Base-by-base conservation (phyloP, 2,888 invertebrate species). In the Lithophane ornitopus region DNA sequence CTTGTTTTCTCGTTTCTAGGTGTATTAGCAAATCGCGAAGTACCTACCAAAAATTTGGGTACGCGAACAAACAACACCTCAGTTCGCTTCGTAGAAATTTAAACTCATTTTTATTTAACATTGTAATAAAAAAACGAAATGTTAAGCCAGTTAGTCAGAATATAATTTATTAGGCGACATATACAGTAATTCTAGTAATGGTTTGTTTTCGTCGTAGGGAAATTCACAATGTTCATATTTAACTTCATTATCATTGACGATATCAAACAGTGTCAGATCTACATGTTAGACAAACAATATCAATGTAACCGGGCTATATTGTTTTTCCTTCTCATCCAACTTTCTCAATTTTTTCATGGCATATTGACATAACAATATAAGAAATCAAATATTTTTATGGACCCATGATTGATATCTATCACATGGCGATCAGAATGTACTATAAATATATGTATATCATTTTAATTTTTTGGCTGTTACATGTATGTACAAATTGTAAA, bases 291-390 rank as follows among this genome's bases (percentile, higher is more conserved):
- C 85, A 85, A 87, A 84, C 85, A 87, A 73, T 80, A 84, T 85
- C 79, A 84, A 85, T 84, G 87, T 83, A 81, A 78, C 81, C 78
- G 77, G 75, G 80, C 89, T 90, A 90, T 86, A 91, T 94, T 94
- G 93, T 85, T 94, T 94, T 94, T 94, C 94, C 94, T 94, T 94
- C 94, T 88, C 90, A 90, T 88, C 68, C 85, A 78, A 78, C 19
- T 7, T 12, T 46, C 16, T 34, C 16, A 65, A 44, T 19, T 11
- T 58, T 14, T 77, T 52, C 52, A 78, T 59, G 34, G 63, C 26
- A 44, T 71, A 63, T 56, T n/a, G 46, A 56, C 59, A 34, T 75
- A 26, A n/a, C 14, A 58, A 41, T 44, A 44, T n/a, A 34, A 52
- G 22, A 71, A 71, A 70, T 70, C 34, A 59, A 56, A 71, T 58